These are phyloP conservation scores for Dyspetes luteomarginatus DNA, from an alignment of 2,888 invertebrate species.

Conservation along the genomic window DNA sequence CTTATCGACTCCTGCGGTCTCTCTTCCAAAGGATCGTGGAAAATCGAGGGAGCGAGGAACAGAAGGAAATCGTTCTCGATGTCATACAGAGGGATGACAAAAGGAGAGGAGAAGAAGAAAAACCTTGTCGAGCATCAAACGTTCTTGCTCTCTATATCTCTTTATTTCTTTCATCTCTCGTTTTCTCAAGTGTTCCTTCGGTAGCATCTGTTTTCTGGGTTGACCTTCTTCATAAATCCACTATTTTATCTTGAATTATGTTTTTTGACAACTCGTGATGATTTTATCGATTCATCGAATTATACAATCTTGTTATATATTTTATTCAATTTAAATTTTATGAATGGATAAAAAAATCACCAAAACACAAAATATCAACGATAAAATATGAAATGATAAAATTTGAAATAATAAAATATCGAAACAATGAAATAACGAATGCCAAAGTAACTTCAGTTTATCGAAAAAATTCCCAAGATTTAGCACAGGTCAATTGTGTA, in stretches of 20 bases:
- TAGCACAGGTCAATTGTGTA: no score
- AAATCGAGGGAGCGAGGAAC: slow-evolving; percentile 51
- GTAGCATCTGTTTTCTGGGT: slow-evolving; percentile 41
- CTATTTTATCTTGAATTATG: background rate
- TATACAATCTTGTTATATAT: background rate
- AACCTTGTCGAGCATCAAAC: slow-evolving; percentile 58
- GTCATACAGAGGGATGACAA: slow-evolving; percentile 62
- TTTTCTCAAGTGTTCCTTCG: slow-evolving; percentile 39
- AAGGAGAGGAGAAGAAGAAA: slow-evolving; percentile 48
- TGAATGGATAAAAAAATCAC: no score
- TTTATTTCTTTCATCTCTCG: slow-evolving; percentile 37
- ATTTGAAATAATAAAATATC: no score
- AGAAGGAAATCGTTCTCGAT: slow-evolving; percentile 45
- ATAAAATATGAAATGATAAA: no score
- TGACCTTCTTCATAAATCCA: background rate
- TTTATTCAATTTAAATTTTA: background rate
- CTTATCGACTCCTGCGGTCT: slow-evolving; percentile 47
- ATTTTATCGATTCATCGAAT: background rate
- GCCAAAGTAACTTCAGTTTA: no score
- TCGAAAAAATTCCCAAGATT: no score
- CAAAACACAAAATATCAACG: no score
- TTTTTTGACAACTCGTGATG: background rate
- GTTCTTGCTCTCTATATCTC: slow-evolving; percentile 11
- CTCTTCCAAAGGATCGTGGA: slow-evolving; percentile 1
- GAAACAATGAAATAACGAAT: no score